Evolutionary conservation across 2,888 invertebrate species (phyloP), one percentile per base, ranked within the genome.

Genomic region (Catocala fraxini): DNA sequence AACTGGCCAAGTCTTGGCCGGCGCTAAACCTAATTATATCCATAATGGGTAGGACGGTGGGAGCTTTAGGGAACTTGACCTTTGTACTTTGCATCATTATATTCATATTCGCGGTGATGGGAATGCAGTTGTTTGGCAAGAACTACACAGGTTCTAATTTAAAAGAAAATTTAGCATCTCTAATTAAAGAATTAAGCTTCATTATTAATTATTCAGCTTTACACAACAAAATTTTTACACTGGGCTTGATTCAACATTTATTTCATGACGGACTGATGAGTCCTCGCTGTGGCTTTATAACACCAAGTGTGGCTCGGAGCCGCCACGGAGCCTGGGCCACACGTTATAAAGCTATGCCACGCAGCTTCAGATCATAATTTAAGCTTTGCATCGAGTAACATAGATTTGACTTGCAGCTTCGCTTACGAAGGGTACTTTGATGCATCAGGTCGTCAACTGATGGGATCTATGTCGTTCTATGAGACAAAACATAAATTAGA

Each of bases 71-170:
- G 95, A 98, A 98, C 95, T 95, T 98, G 94, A 98, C 98, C 84
- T 98, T 98, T 95, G 98, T 98, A 87, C 95, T 98, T 92, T 97
- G 97, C 92, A 99, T 99, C 94, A 98, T 98, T 94, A 98, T 98
- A 95, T 98, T 98, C 95, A 98, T 98, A 94, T 99, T 98, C 92
- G 98, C 98, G 92, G 98, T 98, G 85, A 98, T 98, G 98, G 98
- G 98, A 81, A 98, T 98, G 97, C 98, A 98, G 93, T 95, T 98
- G 83, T 98, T 98, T 95, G 98, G 98, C 82, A 97, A 97, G 91
- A 97, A 97, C 92, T 98, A 98, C 92, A 96, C 95, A 93, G 96
- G 96, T 96, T 93, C 91, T 89, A 77, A 86, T 91, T 89, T 91
- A 84, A 92, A 86, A 89, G 87, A 90, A 89, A 89, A 90, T 90